These are phyloP conservation scores for Spea hammondii DNA, from an alignment of 2,797 vertebrate genomes.

Conservation along the genomic window DNA sequence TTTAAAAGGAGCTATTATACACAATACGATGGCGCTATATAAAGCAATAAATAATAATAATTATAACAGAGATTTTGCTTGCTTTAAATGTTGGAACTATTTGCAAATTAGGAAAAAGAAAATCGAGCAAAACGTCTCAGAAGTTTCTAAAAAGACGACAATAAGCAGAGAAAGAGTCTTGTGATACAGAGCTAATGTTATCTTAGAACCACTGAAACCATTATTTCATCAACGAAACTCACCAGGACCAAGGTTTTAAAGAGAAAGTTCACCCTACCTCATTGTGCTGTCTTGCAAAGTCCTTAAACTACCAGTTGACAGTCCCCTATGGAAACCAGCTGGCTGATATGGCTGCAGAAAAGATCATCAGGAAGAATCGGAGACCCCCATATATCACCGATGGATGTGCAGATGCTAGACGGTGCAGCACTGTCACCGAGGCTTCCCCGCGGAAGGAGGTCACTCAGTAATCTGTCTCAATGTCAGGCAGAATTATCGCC, in stretches of 20 bases:
- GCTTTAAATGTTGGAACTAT: no score
- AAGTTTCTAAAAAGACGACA: no score
- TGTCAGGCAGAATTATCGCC: slow-evolving; percentile 66
- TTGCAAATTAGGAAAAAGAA: no score
- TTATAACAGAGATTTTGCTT: no score
- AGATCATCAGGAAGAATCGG: slow-evolving; percentile 22
- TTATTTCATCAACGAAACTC: background rate
- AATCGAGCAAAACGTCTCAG: no score
- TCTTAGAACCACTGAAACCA: background rate
- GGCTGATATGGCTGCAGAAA: slow-evolving; percentile 11
- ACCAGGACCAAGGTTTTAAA: background rate
- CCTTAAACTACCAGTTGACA: slow-evolving; percentile 1
- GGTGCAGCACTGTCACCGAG: slow-evolving; percentile 26
- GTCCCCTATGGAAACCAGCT: slow-evolving; percentile 12
- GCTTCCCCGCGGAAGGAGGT: slow-evolving; percentile 60
- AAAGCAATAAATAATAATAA: no score
- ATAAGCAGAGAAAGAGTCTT: no score
- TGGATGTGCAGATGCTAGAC: slow-evolving; percentile 7
- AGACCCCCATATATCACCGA: slow-evolving; percentile 27
- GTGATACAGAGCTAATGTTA: no score
- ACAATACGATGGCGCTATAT: no score
- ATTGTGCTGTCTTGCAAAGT: slow-evolving; percentile 32
- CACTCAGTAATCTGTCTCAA: slow-evolving; percentile 65
- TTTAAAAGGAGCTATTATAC: no score
- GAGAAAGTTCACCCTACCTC: slow-evolving; percentile 34